Percentiles rank a stretch among this genome's conserved stretches.
These are phyloP conservation scores for Notechis scutatus DNA, from an alignment of 2,113 vertebrate species.

Conservation along the genomic window DNA sequence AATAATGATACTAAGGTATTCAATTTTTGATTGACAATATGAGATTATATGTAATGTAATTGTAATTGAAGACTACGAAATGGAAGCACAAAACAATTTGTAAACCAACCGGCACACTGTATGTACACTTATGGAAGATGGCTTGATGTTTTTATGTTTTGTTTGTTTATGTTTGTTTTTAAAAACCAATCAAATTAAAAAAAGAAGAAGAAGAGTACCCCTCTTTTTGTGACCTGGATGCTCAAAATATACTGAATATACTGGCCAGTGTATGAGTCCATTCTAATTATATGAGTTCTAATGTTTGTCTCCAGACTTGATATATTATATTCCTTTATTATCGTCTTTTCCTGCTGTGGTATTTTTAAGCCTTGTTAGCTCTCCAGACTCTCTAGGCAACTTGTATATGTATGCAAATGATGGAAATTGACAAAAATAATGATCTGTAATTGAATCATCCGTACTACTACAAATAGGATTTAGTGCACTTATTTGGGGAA, in stretches of 20 bases:
- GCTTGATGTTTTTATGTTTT: no score
- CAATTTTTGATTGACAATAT: no score
- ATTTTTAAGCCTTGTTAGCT: not conserved
- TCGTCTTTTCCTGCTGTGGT: not conserved
- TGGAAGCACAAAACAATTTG: no score
- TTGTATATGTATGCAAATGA: not conserved
- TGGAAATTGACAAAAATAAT: not conserved
- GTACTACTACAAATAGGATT: not conserved
- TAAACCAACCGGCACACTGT: no score
- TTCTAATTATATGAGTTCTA: not conserved
- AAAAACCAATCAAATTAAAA: no score
- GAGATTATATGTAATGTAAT: no score
- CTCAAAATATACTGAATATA: not conserved
- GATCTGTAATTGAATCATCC: not conserved
- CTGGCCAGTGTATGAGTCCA: not conserved
- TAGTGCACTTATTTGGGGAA: not conserved
- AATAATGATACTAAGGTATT: no score
- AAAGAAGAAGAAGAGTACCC: not conserved
- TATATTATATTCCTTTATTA: not conserved
- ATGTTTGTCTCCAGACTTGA: not conserved
- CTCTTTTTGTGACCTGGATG: not conserved
- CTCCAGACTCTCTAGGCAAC: not conserved
- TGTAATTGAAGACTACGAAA: no score
- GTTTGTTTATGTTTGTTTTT: no score
- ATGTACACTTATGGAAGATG: no score